Evolutionary conservation across 2,797 vertebrate genomes (phyloP), one percentile per base, ranked within the genome.

Genomic region (Thripadectes ignobilis): DNA sequence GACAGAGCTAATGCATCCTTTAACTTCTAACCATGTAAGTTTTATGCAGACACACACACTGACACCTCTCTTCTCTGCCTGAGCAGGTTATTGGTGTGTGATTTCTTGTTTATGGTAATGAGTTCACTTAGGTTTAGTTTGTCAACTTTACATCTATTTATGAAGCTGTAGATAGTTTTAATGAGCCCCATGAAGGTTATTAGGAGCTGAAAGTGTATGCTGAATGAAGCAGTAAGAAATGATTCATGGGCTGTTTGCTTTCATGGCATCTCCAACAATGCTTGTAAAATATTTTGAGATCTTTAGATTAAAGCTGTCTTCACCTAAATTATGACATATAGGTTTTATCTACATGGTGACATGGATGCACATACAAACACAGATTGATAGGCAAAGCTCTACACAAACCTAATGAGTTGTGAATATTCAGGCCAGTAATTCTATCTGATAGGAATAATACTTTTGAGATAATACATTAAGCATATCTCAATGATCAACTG

Each of bases 41-140:
- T 87, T 73, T 77, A 26, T 8, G 7, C 32, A 59, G 49, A 27
- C 24, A 17, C 39, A 54, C 34, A 52, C 13, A 36, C 41, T 23
- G 2, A 34, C 15, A 51, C 27, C 23, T 7, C 32, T 30, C 22
- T 45, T 23, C 34, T 61, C 21, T 83, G 23, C 66, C 19, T 32
- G 66, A 85, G 26, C 54, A 54, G 10, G 15, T 74, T 92, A 55
- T 93, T 27, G 10, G 49, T 72, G 36, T 78, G 66, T 92, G 41
- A 68, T 71, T 80, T 86, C 61, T 89, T 77, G 17, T 88, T 88
- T 90, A 71, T 77, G 45, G 30, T 62, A 85, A 46, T 65, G 26
- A 80, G 34, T 73, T 87, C 43, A 45, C 65, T 89, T 93, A 43
- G 16, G 5, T 85, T 91, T 88, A 68, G 52, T 95, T 93, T 86